These are phyloP conservation scores for Garra rufa DNA, from an alignment of 2,113 vertebrate species.

Conservation along the genomic window DNA sequence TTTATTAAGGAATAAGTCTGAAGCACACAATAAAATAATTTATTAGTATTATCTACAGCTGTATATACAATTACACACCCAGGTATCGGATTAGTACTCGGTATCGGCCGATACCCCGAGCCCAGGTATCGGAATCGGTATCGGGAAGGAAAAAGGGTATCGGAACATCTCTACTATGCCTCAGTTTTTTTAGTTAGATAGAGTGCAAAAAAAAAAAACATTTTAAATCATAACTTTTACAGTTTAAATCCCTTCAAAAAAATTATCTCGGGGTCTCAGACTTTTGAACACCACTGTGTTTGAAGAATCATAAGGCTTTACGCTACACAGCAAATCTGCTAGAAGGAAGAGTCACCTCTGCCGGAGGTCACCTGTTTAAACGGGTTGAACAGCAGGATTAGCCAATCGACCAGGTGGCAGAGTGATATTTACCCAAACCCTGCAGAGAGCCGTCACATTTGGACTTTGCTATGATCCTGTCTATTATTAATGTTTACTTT, in stretches of 20 bases:
- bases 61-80: no score
- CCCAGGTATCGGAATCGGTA: no score
- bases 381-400: conserved; percentile 40
- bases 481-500: conserved; percentile 75
- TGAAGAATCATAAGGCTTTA: background rate
- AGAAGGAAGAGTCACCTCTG: conserved; percentile 4
- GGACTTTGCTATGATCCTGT: conserved; percentile 71
- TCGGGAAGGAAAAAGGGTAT: no score
- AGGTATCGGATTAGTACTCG: no score
- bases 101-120: no score
- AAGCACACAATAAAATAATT: no score
- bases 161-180: no score
- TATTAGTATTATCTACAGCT: no score
- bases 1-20: no score
- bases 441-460: conserved; percentile 61
- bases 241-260: background rate
- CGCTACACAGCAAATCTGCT: background rate
- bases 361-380: conserved; percentile 34
- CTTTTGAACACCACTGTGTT: background rate
- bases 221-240: background rate
- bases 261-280: background rate
- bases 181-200: background rate
- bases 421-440: conserved; percentile 64
- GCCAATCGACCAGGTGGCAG: conserved; percentile 38
- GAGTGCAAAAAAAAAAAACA: background rate